Percentiles rank a stretch among this genome's conserved stretches.
Conservation (phyloP, 2,113 vertebrate species). For the Chroicocephalus ridibundus region DNA sequence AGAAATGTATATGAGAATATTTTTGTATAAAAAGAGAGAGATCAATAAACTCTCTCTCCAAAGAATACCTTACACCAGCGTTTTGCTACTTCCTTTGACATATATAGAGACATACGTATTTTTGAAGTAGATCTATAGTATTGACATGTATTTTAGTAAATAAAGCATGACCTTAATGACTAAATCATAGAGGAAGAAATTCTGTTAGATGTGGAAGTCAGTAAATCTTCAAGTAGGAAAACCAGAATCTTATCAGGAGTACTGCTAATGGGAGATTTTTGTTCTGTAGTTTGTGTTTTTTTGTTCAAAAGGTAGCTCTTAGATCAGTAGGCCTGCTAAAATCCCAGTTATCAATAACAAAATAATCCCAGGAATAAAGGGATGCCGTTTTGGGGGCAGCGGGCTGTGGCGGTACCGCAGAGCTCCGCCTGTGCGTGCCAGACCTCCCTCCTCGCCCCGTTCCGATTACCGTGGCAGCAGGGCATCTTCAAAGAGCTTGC, state of each 20-base stretch:
- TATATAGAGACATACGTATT: accelerated
- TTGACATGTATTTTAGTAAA: neutral
- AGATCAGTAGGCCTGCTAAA: neutral
- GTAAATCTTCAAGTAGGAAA: neutral
- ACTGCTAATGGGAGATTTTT: neutral
- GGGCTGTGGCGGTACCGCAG: accelerated
- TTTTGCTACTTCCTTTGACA: neutral
- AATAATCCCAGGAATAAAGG: neutral
- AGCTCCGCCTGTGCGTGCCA: neutral
- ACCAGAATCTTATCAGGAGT: neutral
- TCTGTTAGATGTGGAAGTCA: neutral
- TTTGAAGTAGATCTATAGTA: neutral
- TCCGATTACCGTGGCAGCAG: neutral
- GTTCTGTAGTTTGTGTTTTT: neutral
- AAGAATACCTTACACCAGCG: neutral
- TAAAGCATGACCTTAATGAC: neutral
- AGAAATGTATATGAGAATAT: neutral
- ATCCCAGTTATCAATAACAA: neutral
- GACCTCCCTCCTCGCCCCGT: neutral
- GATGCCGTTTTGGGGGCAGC: accelerated
- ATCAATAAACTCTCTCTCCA: neutral
- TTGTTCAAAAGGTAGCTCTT: neutral
- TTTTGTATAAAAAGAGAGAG: neutral
- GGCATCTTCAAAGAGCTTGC: neutral
- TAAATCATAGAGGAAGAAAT: neutral